Percentiles rank a stretch among this genome's conserved stretches.
phyloP scores from a whole-genome alignment of 2,797 vertebrate species.

The Myotis myotis region DNA sequence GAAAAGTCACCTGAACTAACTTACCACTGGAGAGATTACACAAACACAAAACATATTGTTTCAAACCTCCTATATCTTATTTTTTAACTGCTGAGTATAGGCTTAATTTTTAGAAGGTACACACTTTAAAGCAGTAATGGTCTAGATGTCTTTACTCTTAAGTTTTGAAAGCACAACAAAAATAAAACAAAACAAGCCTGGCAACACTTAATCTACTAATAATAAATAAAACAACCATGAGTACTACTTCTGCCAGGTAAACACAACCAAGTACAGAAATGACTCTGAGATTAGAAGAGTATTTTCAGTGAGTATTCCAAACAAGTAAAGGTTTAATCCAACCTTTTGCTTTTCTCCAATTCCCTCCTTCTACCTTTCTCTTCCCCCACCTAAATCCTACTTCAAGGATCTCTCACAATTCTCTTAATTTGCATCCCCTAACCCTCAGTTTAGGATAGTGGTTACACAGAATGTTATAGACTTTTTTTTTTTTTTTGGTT shows the following conservation, averaged over 20 bases:
- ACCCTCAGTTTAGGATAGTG: background rate
- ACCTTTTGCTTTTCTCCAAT: background rate
- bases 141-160: background rate
- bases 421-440: background rate
- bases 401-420: background rate
- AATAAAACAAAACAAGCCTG: background rate
- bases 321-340: slow-evolving; percentile 21
- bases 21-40: slow-evolving; percentile 18
- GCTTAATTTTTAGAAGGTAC: slow-evolving; percentile 44
- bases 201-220: background rate
- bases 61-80: background rate
- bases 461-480: background rate
- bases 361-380: background rate
- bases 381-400: background rate
- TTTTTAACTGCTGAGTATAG: slow-evolving; percentile 16
- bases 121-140: slow-evolving; percentile 33
- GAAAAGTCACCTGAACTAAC: slow-evolving; percentile 15
- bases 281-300: background rate
- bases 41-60: background rate
- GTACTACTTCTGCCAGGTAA: background rate
- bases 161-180: background rate
- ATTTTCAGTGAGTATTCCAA: slow-evolving; percentile 4
- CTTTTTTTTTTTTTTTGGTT: background rate
- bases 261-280: slow-evolving; percentile 13
- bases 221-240: background rate